Conservation (phyloP, 2,113 vertebrate species). For the Rostratula benghalensis region DNA sequence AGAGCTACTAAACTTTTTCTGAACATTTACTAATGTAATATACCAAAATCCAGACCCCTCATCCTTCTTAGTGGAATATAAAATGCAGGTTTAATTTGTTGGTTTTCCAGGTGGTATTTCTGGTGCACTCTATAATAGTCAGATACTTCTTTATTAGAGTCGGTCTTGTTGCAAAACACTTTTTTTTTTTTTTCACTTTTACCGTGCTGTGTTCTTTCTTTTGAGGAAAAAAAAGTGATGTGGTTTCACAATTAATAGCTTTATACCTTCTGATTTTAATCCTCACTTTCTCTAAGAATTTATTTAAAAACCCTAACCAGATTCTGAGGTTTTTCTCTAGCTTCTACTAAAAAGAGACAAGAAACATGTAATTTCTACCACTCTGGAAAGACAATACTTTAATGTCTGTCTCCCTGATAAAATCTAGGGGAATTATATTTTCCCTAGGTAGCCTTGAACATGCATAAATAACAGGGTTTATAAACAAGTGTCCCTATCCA, state of each 20-base stretch:
- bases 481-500: constrained; percentile 52
- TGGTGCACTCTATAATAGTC: background rate
- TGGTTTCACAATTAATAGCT: background rate
- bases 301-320: background rate
- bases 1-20: background rate
- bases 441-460: constrained; percentile 10
- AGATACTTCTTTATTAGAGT: background rate
- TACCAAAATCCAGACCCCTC: background rate
- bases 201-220: background rate
- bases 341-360: background rate
- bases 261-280: background rate
- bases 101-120: background rate
- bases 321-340: background rate
- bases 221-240: background rate
- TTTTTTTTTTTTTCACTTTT: background rate
- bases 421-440: constrained; percentile 22
- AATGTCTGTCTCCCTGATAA: background rate
- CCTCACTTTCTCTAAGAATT: background rate
- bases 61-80: background rate
- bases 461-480: constrained; percentile 38
- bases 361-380: background rate
- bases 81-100: background rate
- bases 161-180: background rate
- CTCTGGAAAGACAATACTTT: background rate
- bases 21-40: background rate